Conservation (phyloP, 1,140 invertebrate species). For the Pogonus chalceus region DNA sequence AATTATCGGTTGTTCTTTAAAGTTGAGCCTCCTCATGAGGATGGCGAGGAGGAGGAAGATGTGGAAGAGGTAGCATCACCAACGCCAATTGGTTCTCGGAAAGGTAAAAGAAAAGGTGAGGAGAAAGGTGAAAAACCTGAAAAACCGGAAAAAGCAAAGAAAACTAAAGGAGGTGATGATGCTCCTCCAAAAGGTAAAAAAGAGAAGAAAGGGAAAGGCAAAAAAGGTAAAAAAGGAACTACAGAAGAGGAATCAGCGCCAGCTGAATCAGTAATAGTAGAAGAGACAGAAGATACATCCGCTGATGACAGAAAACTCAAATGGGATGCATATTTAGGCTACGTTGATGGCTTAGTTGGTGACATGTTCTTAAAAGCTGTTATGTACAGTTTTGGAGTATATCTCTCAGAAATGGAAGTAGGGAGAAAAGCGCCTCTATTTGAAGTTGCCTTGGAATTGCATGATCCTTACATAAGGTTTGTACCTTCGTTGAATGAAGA, state of each 20-base stretch:
- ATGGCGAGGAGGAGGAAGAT: slow-evolving; percentile 25
- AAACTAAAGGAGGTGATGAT: slow-evolving; percentile 10
- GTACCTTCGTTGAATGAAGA: slow-evolving; percentile 49
- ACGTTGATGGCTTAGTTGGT: slow-evolving; percentile 53
- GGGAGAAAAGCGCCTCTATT: slow-evolving; percentile 39
- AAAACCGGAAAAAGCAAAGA: not conserved
- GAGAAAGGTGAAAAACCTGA: not conserved
- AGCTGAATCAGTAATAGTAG: slow-evolving; percentile 21
- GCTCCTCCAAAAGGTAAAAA: not conserved
- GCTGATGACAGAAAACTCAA: slow-evolving; percentile 19
- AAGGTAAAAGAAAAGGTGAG: not conserved
- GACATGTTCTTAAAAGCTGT: slow-evolving; percentile 45
- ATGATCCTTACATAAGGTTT: slow-evolving; percentile 50
- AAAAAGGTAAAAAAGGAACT: slow-evolving; percentile 17
- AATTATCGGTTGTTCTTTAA: slow-evolving; percentile 54
- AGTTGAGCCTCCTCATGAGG: slow-evolving; percentile 32
- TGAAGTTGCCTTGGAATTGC: slow-evolving; percentile 53
- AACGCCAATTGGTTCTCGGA: slow-evolving; percentile 1
- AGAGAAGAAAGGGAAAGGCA: slow-evolving; percentile 10
- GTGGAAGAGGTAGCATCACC: slow-evolving; percentile 18
- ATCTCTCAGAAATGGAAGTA: slow-evolving; percentile 35
- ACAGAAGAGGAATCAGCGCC: slow-evolving; percentile 1
- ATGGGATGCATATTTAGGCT: slow-evolving; percentile 54
- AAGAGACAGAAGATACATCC: slow-evolving; percentile 14
- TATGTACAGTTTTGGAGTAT: slow-evolving; percentile 29